Percentiles rank a stretch among this genome's conserved stretches.
Evolutionary conservation across 1,140 invertebrate species (phyloP).

Genomic region (Platyscapa corneri): DNA sequence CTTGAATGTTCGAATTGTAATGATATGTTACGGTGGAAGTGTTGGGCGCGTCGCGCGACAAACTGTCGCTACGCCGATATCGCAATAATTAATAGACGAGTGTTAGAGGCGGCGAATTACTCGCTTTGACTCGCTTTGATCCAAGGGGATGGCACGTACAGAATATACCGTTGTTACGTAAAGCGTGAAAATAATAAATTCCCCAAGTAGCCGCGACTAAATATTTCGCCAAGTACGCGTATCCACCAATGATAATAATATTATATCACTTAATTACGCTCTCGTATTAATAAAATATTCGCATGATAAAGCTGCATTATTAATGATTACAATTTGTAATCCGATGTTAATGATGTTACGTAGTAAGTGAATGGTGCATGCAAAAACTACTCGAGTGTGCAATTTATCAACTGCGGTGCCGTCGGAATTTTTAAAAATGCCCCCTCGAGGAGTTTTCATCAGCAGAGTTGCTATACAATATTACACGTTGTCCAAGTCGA

Average conservation of each 20-base stretch:
- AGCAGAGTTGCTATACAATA: neutral
- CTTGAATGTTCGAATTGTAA: no score
- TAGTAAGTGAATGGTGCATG: neutral
- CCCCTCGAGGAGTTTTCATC: neutral
- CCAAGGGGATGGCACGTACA: neutral
- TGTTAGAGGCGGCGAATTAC: neutral
- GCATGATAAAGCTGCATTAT: neutral
- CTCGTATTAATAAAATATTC: constrained; percentile 9
- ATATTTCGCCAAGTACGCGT: neutral
- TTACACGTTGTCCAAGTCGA: neutral
- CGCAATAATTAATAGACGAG: neutral
- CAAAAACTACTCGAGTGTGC: neutral
- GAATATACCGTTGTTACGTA: neutral
- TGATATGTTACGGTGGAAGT: no score
- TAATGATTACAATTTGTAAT: constrained; percentile 16
- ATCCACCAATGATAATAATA: neutral
- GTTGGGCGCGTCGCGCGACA: no score
- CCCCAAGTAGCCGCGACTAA: no score
- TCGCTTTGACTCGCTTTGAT: neutral
- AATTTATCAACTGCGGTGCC: neutral
- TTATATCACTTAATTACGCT: neutral
- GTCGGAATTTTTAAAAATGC: neutral
- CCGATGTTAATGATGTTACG: constrained; percentile 1
- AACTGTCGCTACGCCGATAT: neutral
- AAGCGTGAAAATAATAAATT: constrained; percentile 18